Evolutionary conservation across 2,888 invertebrate genomes (phyloP), one percentile per base, ranked within the genome.

Genomic region (Chrysodeixis includens): DNA sequence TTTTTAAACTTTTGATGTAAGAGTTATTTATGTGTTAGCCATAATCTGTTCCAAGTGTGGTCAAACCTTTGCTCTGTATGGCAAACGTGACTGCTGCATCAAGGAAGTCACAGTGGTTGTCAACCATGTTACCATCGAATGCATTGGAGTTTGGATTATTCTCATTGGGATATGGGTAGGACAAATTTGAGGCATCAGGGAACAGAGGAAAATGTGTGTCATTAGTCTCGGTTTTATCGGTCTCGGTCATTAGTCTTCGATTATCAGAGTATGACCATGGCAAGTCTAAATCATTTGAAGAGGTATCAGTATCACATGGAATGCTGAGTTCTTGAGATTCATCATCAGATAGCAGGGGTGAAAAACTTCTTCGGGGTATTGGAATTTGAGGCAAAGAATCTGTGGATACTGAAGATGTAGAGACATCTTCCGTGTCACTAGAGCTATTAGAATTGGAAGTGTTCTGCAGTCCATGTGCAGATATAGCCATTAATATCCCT

Each of bases 41-140:
- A 86, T 93, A 94, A 66, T 93, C 93, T 57, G 89, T 90, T 12
- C 92, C 92, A 81, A 93, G 93, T 32, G 95, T 95, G 22, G 96
- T 96, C 46, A 97, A 91, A 30, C 97, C 97, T 89, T 97, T 97
- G 86, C 96, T 97, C 85, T 97, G 96, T 74, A 97, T 97, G 35
- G 97, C 97, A 82, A 96, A 96, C 52, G 96, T 95, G n/a, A 97
- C 97, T n/a, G 97, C 97, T 57, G 96, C 95, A 90, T 97, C 96
- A 75, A 97, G 89, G 83, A 97, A 96, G 83, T 97, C 96, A 86
- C 90, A 93, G 74, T 94, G 90, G 82, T 84, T 86, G n/a, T 86
- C 86, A 35, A 79, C 78, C 56, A 84, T 82, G 51, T 76, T 85
- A 81, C 79, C 79, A 84, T 73, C 71, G 66, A 54, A 71, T 18